Base-by-base conservation (phyloP, 2,888 invertebrate genomes). In the Callimorpha dominula region DNA sequence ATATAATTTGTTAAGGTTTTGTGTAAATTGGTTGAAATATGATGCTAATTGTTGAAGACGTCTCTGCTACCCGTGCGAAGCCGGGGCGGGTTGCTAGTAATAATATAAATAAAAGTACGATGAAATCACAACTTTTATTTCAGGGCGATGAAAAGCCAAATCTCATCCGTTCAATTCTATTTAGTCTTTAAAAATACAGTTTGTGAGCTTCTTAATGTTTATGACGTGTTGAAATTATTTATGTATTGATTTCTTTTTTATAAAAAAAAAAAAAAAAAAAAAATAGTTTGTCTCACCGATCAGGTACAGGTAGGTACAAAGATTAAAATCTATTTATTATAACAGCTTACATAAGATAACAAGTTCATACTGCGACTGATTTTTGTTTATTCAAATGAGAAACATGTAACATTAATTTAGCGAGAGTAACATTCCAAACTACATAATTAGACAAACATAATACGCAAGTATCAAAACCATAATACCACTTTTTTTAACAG, bases 401-500 rank as follows among this genome's bases (percentile, higher is more conserved):
- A 74, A 76, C 68, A 70, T 65, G 70, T 40, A 68, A 71, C 78
- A 75, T 77, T 70, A 71, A 75, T 78, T 83, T 81, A 64, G 81
- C 79, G 72, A 79, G 74, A 79, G 76, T 78, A 70, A 69, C 76
- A 83, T 83, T 79, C 76, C 82, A 12, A 74, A 42, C 64, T 67
- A 76, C 52, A 81, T 83, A 78, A 82, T 83, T 78, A 82, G 73
- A 70, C 70, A 71, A 73, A 70, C 74, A 79, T 80, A 77, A 73
- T 77, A 79, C 74, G 67, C 65, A 78, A 81, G 78, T 80, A 81
- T 81, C 78, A 77, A 77, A 79, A 84, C 72, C 77, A 81, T 84
- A 78, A 77, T 78, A 77, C 82, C 74, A 75, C 82, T 81, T 84
- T 79, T 84, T 78, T 79, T 75, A 84, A 89, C 93, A 90, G 93